Conservation (phyloP, 2,797 vertebrate genomes). For the Sebastes matsubarae region DNA sequence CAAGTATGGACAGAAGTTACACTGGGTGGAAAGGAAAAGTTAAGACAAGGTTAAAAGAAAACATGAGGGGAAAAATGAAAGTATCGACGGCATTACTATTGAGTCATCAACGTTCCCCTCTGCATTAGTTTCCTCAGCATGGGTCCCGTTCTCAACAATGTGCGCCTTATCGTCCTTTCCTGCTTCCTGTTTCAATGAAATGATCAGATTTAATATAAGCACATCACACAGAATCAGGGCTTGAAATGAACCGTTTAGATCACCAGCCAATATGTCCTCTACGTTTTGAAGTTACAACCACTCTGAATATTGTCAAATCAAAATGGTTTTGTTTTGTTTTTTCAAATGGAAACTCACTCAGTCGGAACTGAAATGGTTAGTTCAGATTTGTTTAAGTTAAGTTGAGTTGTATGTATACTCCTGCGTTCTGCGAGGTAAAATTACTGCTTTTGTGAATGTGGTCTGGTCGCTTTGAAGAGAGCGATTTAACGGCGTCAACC, state of each 20-base stretch:
- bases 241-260: neutral
- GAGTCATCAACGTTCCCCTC: conserved; percentile 64
- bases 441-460: too few relatives aligned
- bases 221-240: neutral
- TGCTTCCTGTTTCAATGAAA: conserved; percentile 77
- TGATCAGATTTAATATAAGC: conserved; percentile 42
- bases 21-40: conserved; percentile 21
- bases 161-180: conserved; percentile 58
- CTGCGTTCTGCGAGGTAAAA: too few relatives aligned
- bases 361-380: too few relatives aligned
- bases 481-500: too few relatives aligned
- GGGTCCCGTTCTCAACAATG: conserved; percentile 80
- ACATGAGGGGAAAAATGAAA: conserved; percentile 39
- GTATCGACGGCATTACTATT: conserved; percentile 72
- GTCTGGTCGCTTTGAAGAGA: too few relatives aligned
- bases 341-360: too few relatives aligned
- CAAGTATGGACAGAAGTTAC: conserved; percentile 2
- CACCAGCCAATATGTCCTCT: neutral
- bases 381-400: too few relatives aligned
- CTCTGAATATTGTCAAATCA: neutral
- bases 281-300: too few relatives aligned
- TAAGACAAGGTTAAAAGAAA: conserved; percentile 20
- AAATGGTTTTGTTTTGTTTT: neutral
- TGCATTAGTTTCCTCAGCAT: conserved; percentile 54
- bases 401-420: too few relatives aligned